phyloP scores from a whole-genome alignment of 2,113 vertebrate species.

The Cairina moschata region DNA sequence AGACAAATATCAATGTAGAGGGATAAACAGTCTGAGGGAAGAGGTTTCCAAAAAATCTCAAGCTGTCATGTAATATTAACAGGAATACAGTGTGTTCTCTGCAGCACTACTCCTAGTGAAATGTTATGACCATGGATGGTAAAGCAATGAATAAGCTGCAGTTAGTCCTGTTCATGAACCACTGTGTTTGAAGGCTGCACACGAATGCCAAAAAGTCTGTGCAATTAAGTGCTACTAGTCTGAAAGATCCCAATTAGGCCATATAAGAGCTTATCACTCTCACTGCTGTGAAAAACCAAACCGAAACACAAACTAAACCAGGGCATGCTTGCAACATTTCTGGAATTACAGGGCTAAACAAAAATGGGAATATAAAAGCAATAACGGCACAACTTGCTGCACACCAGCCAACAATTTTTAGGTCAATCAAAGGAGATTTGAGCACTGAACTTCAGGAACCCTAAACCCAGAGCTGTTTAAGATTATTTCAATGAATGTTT shows the following conservation, averaged over 20 bases:
- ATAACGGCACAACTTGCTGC: neutral
- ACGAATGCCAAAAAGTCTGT: neutral
- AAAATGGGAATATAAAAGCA: neutral
- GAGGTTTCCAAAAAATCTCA: constrained; percentile 50
- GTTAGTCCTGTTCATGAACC: constrained; percentile 13
- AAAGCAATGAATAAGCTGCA: constrained; percentile 56
- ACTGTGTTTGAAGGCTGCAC: neutral
- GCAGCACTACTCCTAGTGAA: constrained; percentile 33
- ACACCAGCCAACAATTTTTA: neutral
- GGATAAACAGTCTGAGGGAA: constrained; percentile 42
- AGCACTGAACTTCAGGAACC: neutral
- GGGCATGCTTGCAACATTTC: neutral
- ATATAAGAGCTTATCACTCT: neutral
- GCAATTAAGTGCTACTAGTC: constrained; percentile 8
- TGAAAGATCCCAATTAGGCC: neutral
- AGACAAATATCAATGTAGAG: constrained; percentile 45
- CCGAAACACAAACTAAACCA: neutral
- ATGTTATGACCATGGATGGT: constrained; percentile 81
- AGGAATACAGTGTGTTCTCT: constrained; percentile 42
- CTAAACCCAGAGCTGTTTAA: neutral
- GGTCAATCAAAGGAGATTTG: neutral
- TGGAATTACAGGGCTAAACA: neutral
- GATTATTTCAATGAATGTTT: neutral
- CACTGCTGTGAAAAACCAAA: neutral
- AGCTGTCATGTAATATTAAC: constrained; percentile 49